Evolutionary conservation across 2,888 invertebrate genomes (phyloP).

Genomic region (Alentia gelatinosa): DNA sequence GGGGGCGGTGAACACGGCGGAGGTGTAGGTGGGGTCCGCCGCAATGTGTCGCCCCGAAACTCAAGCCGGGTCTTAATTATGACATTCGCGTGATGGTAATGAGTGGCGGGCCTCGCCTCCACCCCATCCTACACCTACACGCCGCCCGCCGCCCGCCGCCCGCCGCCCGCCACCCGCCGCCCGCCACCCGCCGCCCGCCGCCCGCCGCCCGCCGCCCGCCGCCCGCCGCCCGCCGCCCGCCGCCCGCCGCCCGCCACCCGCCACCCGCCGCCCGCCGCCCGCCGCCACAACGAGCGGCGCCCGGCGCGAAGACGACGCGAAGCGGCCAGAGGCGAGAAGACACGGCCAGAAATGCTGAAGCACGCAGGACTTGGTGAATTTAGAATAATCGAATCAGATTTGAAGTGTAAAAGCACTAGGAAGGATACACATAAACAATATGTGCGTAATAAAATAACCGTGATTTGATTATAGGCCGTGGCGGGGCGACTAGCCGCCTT

Average conservation of each 20-base stretch:
- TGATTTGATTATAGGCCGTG: constrained; percentile 52
- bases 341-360: background rate
- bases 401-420: constrained; percentile 49
- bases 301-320: background rate
- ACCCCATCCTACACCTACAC: background rate
- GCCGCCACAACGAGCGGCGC: too few species aligned
- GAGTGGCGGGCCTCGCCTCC: background rate
- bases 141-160: background rate
- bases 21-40: background rate
- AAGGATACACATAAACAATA: constrained; percentile 54
- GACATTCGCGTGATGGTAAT: constrained; percentile 27
- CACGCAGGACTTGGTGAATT: constrained; percentile 17
- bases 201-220: too few species aligned
- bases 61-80: constrained; percentile 14
- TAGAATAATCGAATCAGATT: constrained; percentile 48
- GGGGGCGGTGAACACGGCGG: background rate
- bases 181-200: background rate
- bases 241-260: too few species aligned
- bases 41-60: constrained; percentile 20
- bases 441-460: constrained; percentile 57
- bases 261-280: too few species aligned
- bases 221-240: too few species aligned
- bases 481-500: constrained; percentile 17
- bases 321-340: background rate
- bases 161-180: background rate